phyloP scores from a whole-genome alignment of 2,888 invertebrate genomes.

The Cantharis lateralis region DNA sequence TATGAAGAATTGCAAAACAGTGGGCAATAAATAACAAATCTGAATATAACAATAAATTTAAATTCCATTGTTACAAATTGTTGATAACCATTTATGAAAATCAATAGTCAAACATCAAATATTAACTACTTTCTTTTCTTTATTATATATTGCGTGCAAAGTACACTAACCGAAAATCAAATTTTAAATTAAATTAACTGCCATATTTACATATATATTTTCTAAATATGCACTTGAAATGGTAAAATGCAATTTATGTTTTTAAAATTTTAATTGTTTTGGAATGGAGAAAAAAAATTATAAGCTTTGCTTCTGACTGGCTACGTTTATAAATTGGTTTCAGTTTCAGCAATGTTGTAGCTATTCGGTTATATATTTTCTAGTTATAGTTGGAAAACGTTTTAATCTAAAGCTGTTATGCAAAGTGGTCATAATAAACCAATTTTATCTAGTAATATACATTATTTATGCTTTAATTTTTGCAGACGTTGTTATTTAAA shows the following conservation, averaged over 20 bases:
- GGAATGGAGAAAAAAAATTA: neutral
- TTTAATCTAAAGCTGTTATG: conserved; percentile 15
- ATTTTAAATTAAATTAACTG: neutral
- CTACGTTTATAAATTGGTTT: neutral
- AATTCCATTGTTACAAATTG: neutral
- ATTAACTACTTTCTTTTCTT: neutral
- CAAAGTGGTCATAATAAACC: conserved; percentile 15
- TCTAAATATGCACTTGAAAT: neutral
- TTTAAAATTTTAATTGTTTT: neutral
- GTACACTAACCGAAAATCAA: neutral
- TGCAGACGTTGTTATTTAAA: neutral
- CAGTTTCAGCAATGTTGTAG: neutral
- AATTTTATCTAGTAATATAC: conserved; percentile 10
- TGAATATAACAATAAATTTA: neutral
- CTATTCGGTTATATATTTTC: conserved; percentile 9
- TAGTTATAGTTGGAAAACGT: conserved; percentile 2
- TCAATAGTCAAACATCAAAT: neutral
- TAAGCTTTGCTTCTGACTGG: neutral
- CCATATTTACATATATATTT: neutral
- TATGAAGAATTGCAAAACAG: neutral
- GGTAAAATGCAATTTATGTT: neutral
- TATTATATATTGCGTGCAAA: neutral
- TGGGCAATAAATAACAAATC: neutral
- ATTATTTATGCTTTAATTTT: neutral
- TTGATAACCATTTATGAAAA: neutral